Evolutionary conservation across 2,888 invertebrate species (phyloP).

Genomic region (Lithosia quadra): DNA sequence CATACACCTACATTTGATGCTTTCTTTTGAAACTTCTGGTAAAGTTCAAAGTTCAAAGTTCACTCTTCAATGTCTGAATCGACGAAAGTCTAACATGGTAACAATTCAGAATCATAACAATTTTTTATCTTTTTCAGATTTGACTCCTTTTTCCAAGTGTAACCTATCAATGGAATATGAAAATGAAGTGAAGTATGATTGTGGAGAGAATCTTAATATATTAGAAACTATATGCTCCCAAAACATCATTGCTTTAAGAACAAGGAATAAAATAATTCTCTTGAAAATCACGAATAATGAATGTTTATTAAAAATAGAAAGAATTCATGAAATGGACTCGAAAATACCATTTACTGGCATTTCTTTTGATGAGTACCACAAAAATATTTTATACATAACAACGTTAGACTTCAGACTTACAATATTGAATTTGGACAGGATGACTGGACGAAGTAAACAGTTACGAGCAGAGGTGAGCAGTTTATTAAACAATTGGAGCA

Average conservation of each 20-base stretch:
- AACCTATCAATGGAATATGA: conserved; percentile 55
- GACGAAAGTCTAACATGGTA: neutral
- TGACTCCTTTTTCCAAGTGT: conserved; percentile 66
- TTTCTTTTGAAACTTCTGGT: too few species aligned
- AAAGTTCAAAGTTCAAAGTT: too few species aligned
- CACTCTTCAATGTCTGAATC: too few species aligned
- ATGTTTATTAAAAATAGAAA: conserved; percentile 58
- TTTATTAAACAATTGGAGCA: conserved; percentile 75
- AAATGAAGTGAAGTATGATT: conserved; percentile 61
- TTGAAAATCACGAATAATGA: conserved; percentile 62
- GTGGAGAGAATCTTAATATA: conserved; percentile 66
- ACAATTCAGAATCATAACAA: neutral
- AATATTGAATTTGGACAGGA: conserved; percentile 76
- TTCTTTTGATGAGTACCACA: conserved; percentile 74
- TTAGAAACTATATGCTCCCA: conserved; percentile 73
- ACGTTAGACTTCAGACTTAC: conserved; percentile 68
- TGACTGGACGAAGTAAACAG: conserved; percentile 67
- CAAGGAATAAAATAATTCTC: conserved; percentile 71
- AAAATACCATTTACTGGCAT: conserved; percentile 75
- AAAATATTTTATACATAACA: conserved; percentile 74
- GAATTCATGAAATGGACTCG: conserved; percentile 68
- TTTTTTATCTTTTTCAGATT: conserved; percentile 67
- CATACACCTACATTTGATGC: too few species aligned
- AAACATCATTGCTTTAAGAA: conserved; percentile 73
- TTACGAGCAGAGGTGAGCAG: conserved; percentile 59